Base-by-base conservation (phyloP, 2,797 vertebrate species). In the Emydoidea blandingii region DNA sequence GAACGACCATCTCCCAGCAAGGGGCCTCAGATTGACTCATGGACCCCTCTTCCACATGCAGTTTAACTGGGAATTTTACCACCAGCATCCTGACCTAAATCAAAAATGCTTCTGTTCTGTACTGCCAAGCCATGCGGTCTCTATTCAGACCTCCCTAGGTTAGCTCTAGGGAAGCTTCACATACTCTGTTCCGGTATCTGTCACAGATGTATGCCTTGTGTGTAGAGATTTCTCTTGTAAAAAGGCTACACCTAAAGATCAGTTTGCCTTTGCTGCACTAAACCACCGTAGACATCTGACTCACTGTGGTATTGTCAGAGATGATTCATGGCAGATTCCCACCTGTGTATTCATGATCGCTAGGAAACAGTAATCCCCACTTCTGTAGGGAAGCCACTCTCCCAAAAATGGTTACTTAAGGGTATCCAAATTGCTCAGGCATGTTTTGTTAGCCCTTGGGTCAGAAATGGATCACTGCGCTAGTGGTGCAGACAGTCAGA, bases 321-420 rank as follows among this genome's bases (percentile, higher is more conserved):
- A 4, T 97, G 95, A 97, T 79, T 96, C 97, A 96, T 1, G 0
- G 37, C 0, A 2, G 72, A 91, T 94, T 93, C 94, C 89, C 83
- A 87, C 85, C 89, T 15, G 34, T 4, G 0, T 27, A 88, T 95
- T 93, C 87, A 90, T 86, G 89, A 93, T 34, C 34, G 0, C 47
- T 88, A 89, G 89, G 89, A 92, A 95, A 87, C 0, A 0, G 50
- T 19, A 83, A 83, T 93, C 95, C 93, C 86, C 94, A 94, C 79
- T 84, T 81, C 89, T 1, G 1, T 86, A 83, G 86, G 76, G 91
- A 91, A 87, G 86, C 82, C 86, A 37, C 94, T 91, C 92, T 91
- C 94, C 93, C 87, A 18, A 53, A 86, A n/a, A 78, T 49, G 65
- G 41, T 11, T 27, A 86, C 90, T 4, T 90, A 76, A 83, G 85